A percentile compares a stretch with the other conserved stretches of the same genome.
These are phyloP conservation scores for Melanocharis versteri DNA, from an alignment of 2,113 vertebrate species.

Conservation along the genomic window DNA sequence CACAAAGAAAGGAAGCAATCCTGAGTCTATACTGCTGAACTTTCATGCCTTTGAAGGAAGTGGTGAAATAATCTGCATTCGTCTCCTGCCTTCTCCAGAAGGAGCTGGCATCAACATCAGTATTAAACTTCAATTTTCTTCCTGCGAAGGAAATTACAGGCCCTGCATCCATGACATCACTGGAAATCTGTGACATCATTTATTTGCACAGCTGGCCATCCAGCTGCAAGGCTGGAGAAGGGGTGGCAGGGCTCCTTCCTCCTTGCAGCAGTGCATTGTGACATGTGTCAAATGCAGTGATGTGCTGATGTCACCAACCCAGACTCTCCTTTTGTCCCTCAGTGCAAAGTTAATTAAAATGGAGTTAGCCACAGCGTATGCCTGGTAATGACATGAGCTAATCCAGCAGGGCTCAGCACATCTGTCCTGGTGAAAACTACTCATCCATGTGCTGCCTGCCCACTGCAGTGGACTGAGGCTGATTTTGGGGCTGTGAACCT, in stretches of 20 bases:
- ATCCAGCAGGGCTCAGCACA: background rate
- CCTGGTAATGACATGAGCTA: background rate
- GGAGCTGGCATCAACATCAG: background rate
- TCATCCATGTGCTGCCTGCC: background rate
- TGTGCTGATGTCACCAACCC: background rate
- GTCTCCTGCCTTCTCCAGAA: background rate
- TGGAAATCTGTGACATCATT: background rate
- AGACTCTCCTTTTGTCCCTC: background rate
- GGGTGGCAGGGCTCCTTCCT: background rate
- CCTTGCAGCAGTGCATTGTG: background rate
- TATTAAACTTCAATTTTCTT: background rate
- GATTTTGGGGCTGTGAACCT: background rate
- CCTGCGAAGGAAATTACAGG: background rate
- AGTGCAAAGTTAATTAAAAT: background rate
- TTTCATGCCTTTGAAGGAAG: background rate
- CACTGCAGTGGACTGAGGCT: rapidly evolving
- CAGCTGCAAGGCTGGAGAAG: background rate
- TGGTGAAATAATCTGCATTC: background rate
- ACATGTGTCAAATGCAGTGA: background rate
- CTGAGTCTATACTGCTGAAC: background rate
- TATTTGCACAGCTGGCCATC: background rate
- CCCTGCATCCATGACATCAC: background rate
- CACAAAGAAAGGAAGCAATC: background rate
- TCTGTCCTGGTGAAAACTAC: background rate
- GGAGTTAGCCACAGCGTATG: background rate